Conservation (phyloP, 2,113 vertebrate species). For the Bagarius yarrelli region DNA sequence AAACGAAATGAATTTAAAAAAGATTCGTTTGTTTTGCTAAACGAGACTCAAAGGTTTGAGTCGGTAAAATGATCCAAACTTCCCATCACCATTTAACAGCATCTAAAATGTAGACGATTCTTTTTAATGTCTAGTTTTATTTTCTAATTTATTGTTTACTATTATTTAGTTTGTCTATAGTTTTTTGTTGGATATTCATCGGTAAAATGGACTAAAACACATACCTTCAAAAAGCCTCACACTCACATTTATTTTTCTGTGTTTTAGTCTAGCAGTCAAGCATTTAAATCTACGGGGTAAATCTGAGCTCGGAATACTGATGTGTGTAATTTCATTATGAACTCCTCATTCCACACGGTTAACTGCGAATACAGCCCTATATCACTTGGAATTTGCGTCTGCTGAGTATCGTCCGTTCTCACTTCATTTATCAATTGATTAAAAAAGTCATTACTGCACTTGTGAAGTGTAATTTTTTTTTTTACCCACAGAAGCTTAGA, state of each 20-base stretch:
- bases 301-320: slow-evolving; percentile 6
- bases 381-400: slow-evolving; percentile 3
- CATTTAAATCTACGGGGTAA: not conserved
- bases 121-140: not conserved
- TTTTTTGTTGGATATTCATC: not conserved
- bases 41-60: too few species aligned
- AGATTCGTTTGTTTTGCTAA: too few species aligned
- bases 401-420: not conserved
- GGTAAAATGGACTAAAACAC: not conserved
- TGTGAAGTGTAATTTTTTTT: not conserved
- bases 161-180: not conserved
- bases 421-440: slow-evolving; percentile 10
- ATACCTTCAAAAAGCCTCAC: not conserved
- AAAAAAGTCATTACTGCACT: not conserved
- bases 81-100: too few species aligned
- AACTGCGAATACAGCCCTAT: not conserved
- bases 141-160: not conserved
- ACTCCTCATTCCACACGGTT: slow-evolving; percentile 19
- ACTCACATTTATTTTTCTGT: not conserved
- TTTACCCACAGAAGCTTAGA: not conserved
- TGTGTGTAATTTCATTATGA: slow-evolving; percentile 27
- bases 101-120: not conserved
- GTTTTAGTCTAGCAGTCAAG: not conserved
- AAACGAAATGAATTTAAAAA: too few species aligned
- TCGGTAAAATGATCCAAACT: too few species aligned